Base-by-base conservation (phyloP, 1,140 invertebrate species). In the Schlechtendalia chinensis region DNA sequence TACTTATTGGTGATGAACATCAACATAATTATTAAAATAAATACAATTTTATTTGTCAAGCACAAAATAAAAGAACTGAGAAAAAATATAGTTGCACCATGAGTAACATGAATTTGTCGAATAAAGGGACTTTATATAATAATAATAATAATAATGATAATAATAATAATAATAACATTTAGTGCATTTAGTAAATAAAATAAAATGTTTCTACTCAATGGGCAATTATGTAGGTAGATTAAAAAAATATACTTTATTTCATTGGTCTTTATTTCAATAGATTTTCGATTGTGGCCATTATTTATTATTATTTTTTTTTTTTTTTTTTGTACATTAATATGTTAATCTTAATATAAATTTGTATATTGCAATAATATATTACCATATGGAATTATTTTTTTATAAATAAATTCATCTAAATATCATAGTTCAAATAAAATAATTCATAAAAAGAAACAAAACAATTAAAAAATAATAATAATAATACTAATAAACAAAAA, bases 401-500 rank as follows among this genome's bases (percentile, higher is more conserved):
- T 27, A 22, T 67, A 27, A 6, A 65, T 11, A 50, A 24, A 50
- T 50, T 47, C 24, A 17, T 69, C 67, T 69, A 67, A 47, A 67
- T 67, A 67, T 12, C 63, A 45, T 39, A 67, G 16, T 67, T 24
- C 5, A 69, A 50, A 69, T 50, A 69, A 69, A 69, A 69, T 69
- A 69, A 69, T 69, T 47, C 47, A 47, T 69, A 39, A 39, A 69
- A 69, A 19, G 45, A 24, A 69, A 69, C 45, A 69, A 69, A 69
- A 27, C 6, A 69, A 17, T 69, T 65, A 1, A 39, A 65, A 65
- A 65, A 65, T 47, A 24, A 67, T 47, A 45, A 8, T 67, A 45
- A 67, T 67, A 67, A 67, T 67, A 67, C 32, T 67, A 67, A 67
- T 45, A 22, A 67, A 67, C 16, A 69, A 47, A 47, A 69, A 69